Evolutionary conservation across 2,113 vertebrate species (phyloP), one percentile per base, ranked within the genome.

Genomic region (Ariopsis seemanni): DNA sequence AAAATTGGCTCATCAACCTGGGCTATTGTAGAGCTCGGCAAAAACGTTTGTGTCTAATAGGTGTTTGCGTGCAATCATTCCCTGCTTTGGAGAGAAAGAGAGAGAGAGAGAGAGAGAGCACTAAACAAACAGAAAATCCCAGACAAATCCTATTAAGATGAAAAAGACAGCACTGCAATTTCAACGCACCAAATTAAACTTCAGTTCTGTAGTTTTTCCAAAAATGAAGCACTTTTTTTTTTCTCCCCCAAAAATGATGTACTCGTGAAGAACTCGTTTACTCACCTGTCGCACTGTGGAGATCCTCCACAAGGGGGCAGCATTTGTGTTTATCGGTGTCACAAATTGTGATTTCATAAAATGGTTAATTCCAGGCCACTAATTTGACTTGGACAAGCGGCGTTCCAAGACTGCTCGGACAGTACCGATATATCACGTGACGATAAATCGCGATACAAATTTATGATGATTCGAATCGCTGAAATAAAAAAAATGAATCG

Each of bases 161-260:
- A 30, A 72, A 67, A 42, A 34, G 17, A 15, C 62, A 1, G 69
- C 78, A 60, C 60, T 75, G 75, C 67, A 85, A 80, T 83, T 88
- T 65, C 48, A 65, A 69, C 85, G 65, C 63, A 80, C 82, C 77
- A 72, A 42, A 90, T 88, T 88, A 88, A 88, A 82, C 82, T 88
- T 87, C 63, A 74, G 60, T 79, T 65, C 71, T 81, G 25, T 60
- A 65, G 20, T 83, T 77, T 83, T 87, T 89, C 83, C 82, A 30
- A 22, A 42, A 42, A 42, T 8, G 5, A 60, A 34, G 8, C 17
- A 34, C 2, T 11, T 80, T 80, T 22, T 75, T 25, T 25, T 1
- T 1, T 4, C 42, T 42, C 42, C 42, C 42, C 42, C 42, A 4
- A 6, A 60, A 18, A 20, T 60, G 58, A 60, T 25, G 62, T 17